Percentiles rank a stretch among this genome's conserved stretches.
Evolutionary conservation across 1,140 invertebrate genomes (phyloP).

Genomic region (Parapsyche elsis): DNA sequence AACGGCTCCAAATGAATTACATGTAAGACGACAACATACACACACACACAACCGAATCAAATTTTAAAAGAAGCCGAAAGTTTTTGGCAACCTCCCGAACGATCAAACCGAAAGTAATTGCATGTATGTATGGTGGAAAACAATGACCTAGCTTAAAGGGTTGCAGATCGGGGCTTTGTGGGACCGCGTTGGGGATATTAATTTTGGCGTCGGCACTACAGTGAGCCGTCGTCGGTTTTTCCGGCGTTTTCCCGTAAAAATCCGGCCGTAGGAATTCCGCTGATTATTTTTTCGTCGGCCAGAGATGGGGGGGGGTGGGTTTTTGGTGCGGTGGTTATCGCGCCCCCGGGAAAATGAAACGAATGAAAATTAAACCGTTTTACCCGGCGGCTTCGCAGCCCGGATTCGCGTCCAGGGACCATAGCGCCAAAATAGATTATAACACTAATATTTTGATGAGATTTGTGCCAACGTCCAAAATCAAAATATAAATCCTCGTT

Average conservation of each 20-base stretch:
- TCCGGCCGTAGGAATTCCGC: slow-evolving; percentile 19
- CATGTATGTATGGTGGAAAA: background rate
- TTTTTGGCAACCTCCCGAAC: too few species aligned
- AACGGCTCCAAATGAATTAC: background rate
- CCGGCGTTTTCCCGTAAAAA: background rate
- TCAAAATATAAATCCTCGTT: too few species aligned
- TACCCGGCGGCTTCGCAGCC: slow-evolving; percentile 2
- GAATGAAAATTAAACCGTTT: slow-evolving; percentile 56
- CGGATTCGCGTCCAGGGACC: slow-evolving; percentile 26
- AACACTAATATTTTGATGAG: slow-evolving; percentile 33
- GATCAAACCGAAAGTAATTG: too few species aligned
- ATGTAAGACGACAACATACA: too few species aligned
- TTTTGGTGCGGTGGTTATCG: slow-evolving; percentile 33
- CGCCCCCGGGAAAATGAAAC: slow-evolving; percentile 49
- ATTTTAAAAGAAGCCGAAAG: background rate
- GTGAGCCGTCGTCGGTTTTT: background rate
- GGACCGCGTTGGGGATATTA: slow-evolving; percentile 10
- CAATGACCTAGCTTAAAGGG: background rate
- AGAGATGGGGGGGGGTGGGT: background rate
- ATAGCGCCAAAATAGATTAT: slow-evolving; percentile 26
- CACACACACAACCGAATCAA: background rate
- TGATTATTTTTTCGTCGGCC: slow-evolving; percentile 35
- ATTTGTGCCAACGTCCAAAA: background rate
- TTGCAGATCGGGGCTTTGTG: background rate
- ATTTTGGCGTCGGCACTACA: slow-evolving; percentile 21